Conservation (phyloP, 2,797 vertebrate genomes). For the Sebastes paucispinis region DNA sequence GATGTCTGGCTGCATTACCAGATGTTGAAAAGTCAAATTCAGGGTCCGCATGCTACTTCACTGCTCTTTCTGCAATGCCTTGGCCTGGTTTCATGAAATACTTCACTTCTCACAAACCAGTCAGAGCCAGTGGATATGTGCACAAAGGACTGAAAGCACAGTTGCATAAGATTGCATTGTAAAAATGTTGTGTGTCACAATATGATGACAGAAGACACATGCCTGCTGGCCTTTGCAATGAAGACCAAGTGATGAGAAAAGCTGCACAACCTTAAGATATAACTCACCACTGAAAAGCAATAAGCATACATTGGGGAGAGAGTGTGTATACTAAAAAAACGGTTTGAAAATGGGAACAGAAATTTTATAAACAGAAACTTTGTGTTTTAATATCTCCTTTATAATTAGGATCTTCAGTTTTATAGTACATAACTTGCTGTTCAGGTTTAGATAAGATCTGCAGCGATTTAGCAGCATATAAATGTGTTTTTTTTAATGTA, state of each 20-base stretch:
- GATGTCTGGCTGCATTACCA: conserved; percentile 60
- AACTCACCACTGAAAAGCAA: neutral
- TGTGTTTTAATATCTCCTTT: neutral
- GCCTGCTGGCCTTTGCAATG: conserved; percentile 16
- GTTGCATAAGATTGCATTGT: conserved; percentile 52
- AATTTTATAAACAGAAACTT: neutral
- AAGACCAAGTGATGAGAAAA: conserved; percentile 21
- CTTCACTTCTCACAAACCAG: conserved; percentile 50
- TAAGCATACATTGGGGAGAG: neutral
- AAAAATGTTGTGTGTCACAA: conserved; percentile 49
- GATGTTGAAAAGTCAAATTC: conserved; percentile 68
- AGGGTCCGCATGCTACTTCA: conserved; percentile 43
- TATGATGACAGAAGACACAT: conserved; percentile 30
- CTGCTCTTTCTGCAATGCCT: conserved; percentile 53
- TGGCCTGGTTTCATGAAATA: conserved; percentile 61
- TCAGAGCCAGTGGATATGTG: conserved; percentile 36
- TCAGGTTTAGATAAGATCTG: neutral
- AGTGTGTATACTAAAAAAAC: neutral
- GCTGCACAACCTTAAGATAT: neutral
- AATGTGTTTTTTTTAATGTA: neutral
- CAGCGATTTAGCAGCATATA: neutral
- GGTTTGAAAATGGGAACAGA: neutral
- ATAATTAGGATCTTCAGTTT: neutral
- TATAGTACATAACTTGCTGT: neutral
- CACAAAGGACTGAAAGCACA: conserved; percentile 38